Base-by-base conservation (phyloP, 2,113 vertebrate species). In the Orycteropus afer region DNA sequence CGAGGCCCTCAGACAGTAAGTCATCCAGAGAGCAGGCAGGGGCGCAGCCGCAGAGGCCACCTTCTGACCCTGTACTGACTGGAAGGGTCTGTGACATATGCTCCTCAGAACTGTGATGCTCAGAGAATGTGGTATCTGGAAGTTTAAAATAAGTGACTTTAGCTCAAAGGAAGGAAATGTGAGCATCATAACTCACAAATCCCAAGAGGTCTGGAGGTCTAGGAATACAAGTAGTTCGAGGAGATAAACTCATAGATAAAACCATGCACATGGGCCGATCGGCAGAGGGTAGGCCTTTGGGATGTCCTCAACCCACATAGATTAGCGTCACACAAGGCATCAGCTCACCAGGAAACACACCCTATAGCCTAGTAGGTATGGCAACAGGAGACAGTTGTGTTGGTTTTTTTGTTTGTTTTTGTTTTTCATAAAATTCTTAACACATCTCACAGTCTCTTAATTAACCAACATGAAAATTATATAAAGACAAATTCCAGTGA, bases 1-100 rank as follows among this genome's bases (percentile, higher is more conserved):
- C 7, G 96, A 98, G 76, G 98, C 98, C 92, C 90, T 99, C 86
- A 99, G 97, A 97, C 98, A 97, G 99, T 99, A 98, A 98, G 99
- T 97, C 34, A 5, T 15, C 29, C 34, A 7, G 37, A 47, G n/a
- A 45, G 27, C 71, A 32, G 25, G 34, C n/a, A n/a, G n/a, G n/a
- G n/a, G n/a, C n/a, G n/a, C n/a, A n/a, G n/a, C 49, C 2, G 0
- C 2, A 0, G 0, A 3, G 2, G 2, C 91, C 42, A 0, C 6
- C 71, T 15, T 7, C 2, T 3, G 9, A 1, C 7, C 45, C 40
- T 57, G 17, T 14, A 23, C 1, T 1, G 23, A 34, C 53, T 29
- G 29, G 10, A 4, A n/a, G 20, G 4, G 29, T 25, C 57, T 11
- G 4, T 7, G 23, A 71, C 53, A 32, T 20, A 7, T 47, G 20